Evolutionary conservation across 1,140 invertebrate species (phyloP).

Genomic region (Pachypeltis micranthus): DNA sequence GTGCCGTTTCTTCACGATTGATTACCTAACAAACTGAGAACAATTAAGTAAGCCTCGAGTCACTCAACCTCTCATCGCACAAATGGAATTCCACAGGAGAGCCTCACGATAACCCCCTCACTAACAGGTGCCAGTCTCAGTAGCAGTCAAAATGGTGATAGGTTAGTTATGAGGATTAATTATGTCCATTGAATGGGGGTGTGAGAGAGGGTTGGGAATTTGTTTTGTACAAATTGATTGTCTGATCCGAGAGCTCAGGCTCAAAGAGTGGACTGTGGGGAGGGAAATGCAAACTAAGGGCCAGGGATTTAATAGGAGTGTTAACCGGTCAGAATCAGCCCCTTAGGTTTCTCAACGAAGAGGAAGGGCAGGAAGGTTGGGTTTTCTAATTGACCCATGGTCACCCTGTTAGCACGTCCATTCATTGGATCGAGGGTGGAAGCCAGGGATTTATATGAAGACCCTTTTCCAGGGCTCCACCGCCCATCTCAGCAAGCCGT

Average conservation of each 20-base stretch:
- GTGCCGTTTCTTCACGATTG: too few relatives aligned
- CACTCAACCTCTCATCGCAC: too few relatives aligned
- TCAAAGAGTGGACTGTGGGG: neutral
- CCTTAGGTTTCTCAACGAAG: neutral
- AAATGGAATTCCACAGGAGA: too few relatives aligned
- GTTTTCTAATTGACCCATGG: constrained; percentile 9
- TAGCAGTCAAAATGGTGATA: too few relatives aligned
- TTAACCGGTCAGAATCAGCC: constrained; percentile 5
- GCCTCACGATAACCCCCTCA: too few relatives aligned
- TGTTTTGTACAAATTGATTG: constrained; percentile 10
- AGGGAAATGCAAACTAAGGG: constrained; percentile 4
- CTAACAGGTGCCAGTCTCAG: too few relatives aligned
- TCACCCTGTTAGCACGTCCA: constrained; percentile 5
- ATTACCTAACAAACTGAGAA: too few relatives aligned
- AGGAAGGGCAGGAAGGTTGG: too few relatives aligned
- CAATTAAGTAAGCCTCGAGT: too few relatives aligned
- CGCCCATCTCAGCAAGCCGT: too few relatives aligned
- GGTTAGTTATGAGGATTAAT: neutral
- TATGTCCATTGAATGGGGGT: neutral
- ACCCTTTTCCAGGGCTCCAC: neutral
- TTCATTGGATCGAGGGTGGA: neutral
- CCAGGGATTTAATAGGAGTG: constrained; percentile 7
- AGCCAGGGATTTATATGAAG: neutral
- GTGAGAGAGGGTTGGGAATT: neutral
- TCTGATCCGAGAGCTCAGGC: neutral